These are phyloP conservation scores for Phymorhynchus buccinoides DNA, from an alignment of 1,140 invertebrate genomes.

Conservation along the genomic window DNA sequence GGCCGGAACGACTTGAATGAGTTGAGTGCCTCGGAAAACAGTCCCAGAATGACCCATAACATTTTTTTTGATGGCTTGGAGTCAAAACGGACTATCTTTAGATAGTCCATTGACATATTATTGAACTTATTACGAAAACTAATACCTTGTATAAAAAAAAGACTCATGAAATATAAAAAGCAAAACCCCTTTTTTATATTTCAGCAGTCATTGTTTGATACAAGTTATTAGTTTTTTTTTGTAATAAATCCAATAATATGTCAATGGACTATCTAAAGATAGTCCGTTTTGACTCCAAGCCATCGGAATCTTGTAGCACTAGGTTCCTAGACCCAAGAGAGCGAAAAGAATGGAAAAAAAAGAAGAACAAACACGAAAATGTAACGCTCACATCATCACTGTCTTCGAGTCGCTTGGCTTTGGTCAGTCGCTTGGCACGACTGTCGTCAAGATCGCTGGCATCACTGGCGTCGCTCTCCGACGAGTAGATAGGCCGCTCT, in stretches of 20 bases:
- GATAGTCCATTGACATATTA: too few relatives aligned
- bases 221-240: not conserved
- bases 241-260: not conserved
- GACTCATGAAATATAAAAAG: too few relatives aligned
- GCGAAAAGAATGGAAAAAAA: not conserved
- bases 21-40: too few relatives aligned
- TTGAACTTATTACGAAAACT: too few relatives aligned
- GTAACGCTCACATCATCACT: conserved; percentile 81
- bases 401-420: conserved; percentile 80
- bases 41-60: too few relatives aligned
- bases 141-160: too few relatives aligned
- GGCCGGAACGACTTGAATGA: too few relatives aligned
- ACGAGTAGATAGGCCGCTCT: conserved; percentile 83
- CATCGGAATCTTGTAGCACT: not conserved
- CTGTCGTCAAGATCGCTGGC: conserved; percentile 88
- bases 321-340: not conserved
- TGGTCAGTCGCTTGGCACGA: conserved; percentile 83
- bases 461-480: conserved; percentile 84
- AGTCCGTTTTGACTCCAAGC: not conserved
- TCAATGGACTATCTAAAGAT: too few relatives aligned
- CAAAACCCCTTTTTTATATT: too few relatives aligned
- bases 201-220: not conserved
- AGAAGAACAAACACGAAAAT: not conserved
- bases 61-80: too few relatives aligned
- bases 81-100: too few relatives aligned